Conservation (phyloP, 2,888 invertebrate genomes). For the Drosophila kanekoi region DNA sequence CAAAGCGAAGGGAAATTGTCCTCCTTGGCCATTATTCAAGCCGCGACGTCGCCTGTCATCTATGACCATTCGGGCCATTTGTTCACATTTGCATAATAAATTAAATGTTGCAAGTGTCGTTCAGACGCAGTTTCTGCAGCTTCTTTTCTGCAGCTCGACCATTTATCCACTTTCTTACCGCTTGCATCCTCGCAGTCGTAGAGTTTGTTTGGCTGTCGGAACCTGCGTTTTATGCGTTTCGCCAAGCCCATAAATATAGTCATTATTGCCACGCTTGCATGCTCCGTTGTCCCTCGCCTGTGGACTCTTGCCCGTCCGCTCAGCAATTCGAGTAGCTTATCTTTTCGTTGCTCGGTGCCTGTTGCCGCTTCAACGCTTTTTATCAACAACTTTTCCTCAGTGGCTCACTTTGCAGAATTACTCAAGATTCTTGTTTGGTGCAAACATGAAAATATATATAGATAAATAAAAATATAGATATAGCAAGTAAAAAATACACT, state of each 20-base stretch:
- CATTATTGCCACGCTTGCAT: constrained; percentile 67
- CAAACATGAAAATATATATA: neutral
- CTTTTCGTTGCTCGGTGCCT: constrained; percentile 26
- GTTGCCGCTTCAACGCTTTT: constrained; percentile 48
- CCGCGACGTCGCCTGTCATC: constrained; percentile 65
- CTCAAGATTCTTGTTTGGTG: constrained; percentile 42
- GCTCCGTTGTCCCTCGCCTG: constrained; percentile 43
- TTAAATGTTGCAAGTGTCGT: constrained; percentile 81
- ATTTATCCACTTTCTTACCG: constrained; percentile 40
- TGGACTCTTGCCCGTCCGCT: constrained; percentile 25
- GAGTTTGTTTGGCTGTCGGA: constrained; percentile 50
- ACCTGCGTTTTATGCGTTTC: constrained; percentile 70
- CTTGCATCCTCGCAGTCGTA: constrained; percentile 19
- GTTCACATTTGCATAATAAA: constrained; percentile 81
- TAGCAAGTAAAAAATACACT: neutral
- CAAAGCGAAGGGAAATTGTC: constrained; percentile 52
- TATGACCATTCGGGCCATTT: constrained; percentile 73
- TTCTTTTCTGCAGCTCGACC: constrained; percentile 51
- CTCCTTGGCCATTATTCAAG: constrained; percentile 69
- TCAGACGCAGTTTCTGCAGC: constrained; percentile 54
- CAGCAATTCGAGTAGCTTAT: constrained; percentile 32
- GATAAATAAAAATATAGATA: neutral
- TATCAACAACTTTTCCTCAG: constrained; percentile 45
- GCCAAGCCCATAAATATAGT: constrained; percentile 73
- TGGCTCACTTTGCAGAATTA: constrained; percentile 15